Conservation (phyloP, 2,797 vertebrate species). For the Esox masquinongy region DNA sequence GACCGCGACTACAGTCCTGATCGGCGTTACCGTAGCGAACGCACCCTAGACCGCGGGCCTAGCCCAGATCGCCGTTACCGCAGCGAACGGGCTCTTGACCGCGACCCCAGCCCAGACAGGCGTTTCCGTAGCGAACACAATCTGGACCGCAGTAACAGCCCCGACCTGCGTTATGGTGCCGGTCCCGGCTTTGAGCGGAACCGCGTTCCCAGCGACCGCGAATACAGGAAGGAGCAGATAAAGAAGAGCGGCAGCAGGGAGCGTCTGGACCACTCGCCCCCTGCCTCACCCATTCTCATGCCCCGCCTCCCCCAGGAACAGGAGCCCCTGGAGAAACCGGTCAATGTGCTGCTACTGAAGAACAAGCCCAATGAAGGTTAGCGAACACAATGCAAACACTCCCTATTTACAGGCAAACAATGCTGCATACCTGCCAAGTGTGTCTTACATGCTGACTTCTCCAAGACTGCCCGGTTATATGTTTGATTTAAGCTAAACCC, state of each 20-base stretch:
- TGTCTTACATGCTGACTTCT: neutral
- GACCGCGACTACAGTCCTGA: constrained; percentile 52
- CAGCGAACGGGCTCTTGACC: constrained; percentile 35
- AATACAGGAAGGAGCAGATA: constrained; percentile 52
- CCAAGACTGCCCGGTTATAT: neutral
- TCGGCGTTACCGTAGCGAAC: constrained; percentile 33
- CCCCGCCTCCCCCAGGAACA: constrained; percentile 51
- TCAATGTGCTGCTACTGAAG: constrained; percentile 88
- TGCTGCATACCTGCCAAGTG: too few relatives aligned
- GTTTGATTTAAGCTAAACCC: neutral
- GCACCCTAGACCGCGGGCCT: constrained; percentile 55
- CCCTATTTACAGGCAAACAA: neutral
- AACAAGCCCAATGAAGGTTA: constrained; percentile 89
- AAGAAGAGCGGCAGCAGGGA: constrained; percentile 78
- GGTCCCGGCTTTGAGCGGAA: constrained; percentile 48
- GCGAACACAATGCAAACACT: constrained; percentile 3
- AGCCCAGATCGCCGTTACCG: constrained; percentile 43
- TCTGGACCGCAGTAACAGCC: constrained; percentile 61
- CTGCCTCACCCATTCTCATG: constrained; percentile 63
- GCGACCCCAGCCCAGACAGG: constrained; percentile 46
- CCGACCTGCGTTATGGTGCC: constrained; percentile 62
- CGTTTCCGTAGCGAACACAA: constrained; percentile 50
- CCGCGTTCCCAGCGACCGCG: constrained; percentile 40
- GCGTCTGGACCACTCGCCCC: constrained; percentile 80
- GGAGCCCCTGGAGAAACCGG: constrained; percentile 75